Base-by-base conservation (phyloP, 2,797 vertebrate genomes). In the Ataeniobius toweri region DNA sequence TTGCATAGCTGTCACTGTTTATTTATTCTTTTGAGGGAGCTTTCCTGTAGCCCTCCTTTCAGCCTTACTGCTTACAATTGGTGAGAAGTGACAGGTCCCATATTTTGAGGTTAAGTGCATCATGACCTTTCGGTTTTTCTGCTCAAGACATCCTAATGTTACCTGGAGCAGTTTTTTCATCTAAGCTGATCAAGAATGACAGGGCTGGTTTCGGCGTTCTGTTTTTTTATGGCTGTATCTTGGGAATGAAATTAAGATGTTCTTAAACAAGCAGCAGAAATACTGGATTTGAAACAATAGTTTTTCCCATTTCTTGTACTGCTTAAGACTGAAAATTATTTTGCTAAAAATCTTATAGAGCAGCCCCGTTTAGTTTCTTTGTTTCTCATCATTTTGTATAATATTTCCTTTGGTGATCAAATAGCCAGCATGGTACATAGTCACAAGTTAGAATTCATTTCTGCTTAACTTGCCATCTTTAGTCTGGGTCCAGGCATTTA, bases 71-170 rank as follows among this genome's bases (percentile, higher is more conserved):
- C 51, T 53, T n/a, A 44, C 63, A 74, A 16, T 2, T 74, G 75
- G 77, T 1, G 4, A 79, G 81, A 77, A 83, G 71, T 84, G 88
- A 89, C 85, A 91, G 85, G 73, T 82, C 67, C 48, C 79, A 72
- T 88, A 82, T 76, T 75, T 70, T 26, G 59, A 90, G 89, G 85
- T 93, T 88, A 91, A 92, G 79, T 87, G 82, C 80, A 82, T 79
- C 65, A 74, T 86, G 90, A 91, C 90, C 92, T 93, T 91, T 89
- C 48, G 74, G 77, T 85, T 89, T 81, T 71, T 41, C 77, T 75
- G 83, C 78, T 82, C 79, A 71, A 82, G 78, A 82, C 85, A 81
- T 56, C 72, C 50, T 63, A 80, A 81, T 73, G 18, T 82, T 82
- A 81, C 84, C 79, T 83, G 65, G 78, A 88, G 71, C 75, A 72